phyloP scores from a whole-genome alignment of 2,888 invertebrate genomes.

The Leptothorax acervorum region DNA sequence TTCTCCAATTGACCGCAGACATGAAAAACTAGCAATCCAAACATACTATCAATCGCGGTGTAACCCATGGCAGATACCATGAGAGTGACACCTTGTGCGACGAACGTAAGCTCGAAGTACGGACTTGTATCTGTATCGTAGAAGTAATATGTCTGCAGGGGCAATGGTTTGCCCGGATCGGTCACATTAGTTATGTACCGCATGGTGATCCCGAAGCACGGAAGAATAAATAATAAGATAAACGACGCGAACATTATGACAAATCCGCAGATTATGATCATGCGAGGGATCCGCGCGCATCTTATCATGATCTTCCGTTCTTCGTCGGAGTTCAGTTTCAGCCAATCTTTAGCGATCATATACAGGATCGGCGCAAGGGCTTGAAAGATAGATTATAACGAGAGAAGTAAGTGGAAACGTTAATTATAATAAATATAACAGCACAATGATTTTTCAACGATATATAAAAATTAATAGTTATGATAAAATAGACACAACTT shows the following conservation, averaged over 20 bases:
- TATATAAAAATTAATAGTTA: not conserved
- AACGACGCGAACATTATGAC: slow-evolving; percentile 26
- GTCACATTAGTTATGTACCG: slow-evolving; percentile 60
- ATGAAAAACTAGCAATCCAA: slow-evolving; percentile 59
- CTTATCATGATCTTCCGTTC: slow-evolving; percentile 58
- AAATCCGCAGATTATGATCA: slow-evolving; percentile 53
- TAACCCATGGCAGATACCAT: slow-evolving; percentile 52
- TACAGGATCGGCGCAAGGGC: slow-evolving; percentile 46
- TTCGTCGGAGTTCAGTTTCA: slow-evolving; percentile 32
- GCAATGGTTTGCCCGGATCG: slow-evolving; percentile 54
- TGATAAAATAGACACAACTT: not conserved
- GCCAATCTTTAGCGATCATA: slow-evolving; percentile 57
- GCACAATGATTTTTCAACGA: not conserved
- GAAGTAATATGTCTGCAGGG: slow-evolving; percentile 53
- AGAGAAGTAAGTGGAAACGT: not conserved
- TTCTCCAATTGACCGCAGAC: slow-evolving; percentile 59
- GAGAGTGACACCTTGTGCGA: slow-evolving; percentile 50
- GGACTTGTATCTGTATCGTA: slow-evolving; percentile 53
- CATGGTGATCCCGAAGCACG: slow-evolving; percentile 48
- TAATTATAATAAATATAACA: not conserved
- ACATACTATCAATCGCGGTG: slow-evolving; percentile 59
- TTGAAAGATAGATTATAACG: slow-evolving; percentile 28
- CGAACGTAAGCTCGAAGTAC: slow-evolving; percentile 54
- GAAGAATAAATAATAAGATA: slow-evolving; percentile 39
- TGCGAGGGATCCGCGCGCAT: slow-evolving; percentile 55